Conservation (phyloP, 2,888 invertebrate genomes). For the Pegoplata infirma region DNA sequence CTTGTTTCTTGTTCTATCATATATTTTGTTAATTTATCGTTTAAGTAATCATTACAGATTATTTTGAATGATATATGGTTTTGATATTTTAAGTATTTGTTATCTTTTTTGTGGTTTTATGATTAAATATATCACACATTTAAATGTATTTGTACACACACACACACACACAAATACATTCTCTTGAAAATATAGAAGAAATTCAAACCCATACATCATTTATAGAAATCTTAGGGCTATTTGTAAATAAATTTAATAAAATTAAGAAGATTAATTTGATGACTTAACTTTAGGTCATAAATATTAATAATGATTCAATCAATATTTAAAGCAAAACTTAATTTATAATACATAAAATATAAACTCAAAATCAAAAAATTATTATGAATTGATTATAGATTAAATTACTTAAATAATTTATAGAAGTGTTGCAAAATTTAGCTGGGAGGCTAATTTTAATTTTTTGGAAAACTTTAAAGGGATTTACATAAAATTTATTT, state of each 20-base stretch:
- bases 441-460: constrained; percentile 20
- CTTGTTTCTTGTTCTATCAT: background rate
- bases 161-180: background rate
- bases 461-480: background rate
- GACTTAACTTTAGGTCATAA: constrained; percentile 18
- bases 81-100: background rate
- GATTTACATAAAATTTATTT: background rate
- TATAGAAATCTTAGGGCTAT: constrained; percentile 32
- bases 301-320: constrained; percentile 32
- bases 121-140: constrained; percentile 6
- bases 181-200: background rate
- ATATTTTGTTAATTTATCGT: constrained; percentile 8
- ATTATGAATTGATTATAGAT: no score
- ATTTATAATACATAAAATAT: no score
- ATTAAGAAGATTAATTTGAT: constrained; percentile 30
- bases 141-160: no score
- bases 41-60: constrained; percentile 29
- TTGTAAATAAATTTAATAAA: constrained; percentile 34
- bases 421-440: constrained; percentile 36
- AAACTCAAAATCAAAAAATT: no score
- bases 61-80: background rate
- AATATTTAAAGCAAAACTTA: background rate
- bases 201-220: background rate
- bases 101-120: constrained; percentile 27
- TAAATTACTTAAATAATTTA: no score